Percentiles rank a stretch among this genome's conserved stretches.
phyloP scores from a whole-genome alignment of 2,113 vertebrate genomes.

The Colaptes auratus region DNA sequence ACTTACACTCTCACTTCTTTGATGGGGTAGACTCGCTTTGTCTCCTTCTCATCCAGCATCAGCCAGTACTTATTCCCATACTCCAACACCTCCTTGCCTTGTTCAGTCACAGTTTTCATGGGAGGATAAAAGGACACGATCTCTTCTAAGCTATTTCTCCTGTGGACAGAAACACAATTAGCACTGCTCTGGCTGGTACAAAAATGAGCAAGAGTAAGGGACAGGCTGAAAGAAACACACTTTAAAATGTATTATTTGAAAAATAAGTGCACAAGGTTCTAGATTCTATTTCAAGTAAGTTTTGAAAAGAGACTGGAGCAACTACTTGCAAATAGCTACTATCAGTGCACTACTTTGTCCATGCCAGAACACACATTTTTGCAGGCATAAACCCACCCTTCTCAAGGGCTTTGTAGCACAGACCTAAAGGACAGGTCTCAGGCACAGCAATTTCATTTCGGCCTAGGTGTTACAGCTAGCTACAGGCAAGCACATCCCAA shows the following conservation, averaged over 20 bases:
- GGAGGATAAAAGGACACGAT: conserved; percentile 88
- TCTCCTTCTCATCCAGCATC: conserved; percentile 88
- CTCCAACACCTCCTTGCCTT: conserved; percentile 88
- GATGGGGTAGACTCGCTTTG: conserved; percentile 75
- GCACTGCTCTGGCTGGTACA: neutral
- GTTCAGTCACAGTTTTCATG: conserved; percentile 84
- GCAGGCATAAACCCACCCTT: neutral
- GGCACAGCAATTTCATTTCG: neutral
- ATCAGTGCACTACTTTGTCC: neutral
- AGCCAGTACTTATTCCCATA: conserved; percentile 97
- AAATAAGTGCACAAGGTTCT: neutral
- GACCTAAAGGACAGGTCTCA: neutral
- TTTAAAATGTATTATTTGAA: neutral
- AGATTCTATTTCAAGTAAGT: neutral
- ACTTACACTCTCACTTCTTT: conserved; percentile 89
- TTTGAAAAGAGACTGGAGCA: neutral
- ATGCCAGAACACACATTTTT: neutral
- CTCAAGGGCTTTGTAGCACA: neutral
- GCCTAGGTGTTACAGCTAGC: neutral
- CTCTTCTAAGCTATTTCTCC: conserved; percentile 83
- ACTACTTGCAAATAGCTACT: neutral
- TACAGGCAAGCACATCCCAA: neutral
- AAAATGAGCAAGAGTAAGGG: neutral
- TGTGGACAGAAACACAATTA: conserved; percentile 44
- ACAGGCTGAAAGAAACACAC: neutral